A percentile compares a stretch with the other conserved stretches of the same genome.
phyloP scores from a whole-genome alignment of 2,888 invertebrate genomes.

The Mythimna vitellina region DNA sequence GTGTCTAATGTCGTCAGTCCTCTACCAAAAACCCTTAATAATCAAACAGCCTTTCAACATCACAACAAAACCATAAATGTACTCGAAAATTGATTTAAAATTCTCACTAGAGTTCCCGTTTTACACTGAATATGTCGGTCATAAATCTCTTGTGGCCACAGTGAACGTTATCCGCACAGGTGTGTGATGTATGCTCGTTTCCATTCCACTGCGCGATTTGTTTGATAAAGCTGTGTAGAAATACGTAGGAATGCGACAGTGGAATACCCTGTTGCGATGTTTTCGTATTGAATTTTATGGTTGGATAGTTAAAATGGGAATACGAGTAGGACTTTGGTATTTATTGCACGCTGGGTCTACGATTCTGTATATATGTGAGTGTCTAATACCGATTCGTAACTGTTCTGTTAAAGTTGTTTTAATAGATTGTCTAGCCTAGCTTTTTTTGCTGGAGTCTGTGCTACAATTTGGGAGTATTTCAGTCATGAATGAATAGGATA shows the following conservation, averaged over 20 bases:
- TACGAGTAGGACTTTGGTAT: not conserved
- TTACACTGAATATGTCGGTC: conserved; percentile 19
- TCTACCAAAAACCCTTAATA: not conserved
- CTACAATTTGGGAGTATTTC: too few species aligned
- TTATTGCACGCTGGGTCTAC: not conserved
- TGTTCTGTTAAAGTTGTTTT: too few species aligned
- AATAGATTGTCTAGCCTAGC: too few species aligned
- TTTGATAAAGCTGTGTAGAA: conserved; percentile 11
- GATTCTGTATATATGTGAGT: not conserved
- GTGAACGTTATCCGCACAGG: conserved; percentile 20
- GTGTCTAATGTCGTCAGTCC: not conserved
- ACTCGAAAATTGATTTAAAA: conserved; percentile 31
- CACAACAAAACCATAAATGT: conserved; percentile 9
- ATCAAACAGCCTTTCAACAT: not conserved
- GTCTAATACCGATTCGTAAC: not conserved
- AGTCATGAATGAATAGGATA: too few species aligned
- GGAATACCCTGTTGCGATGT: not conserved
- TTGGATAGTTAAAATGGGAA: conserved; percentile 21
- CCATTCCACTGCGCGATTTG: conserved; percentile 26
- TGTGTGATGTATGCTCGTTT: conserved; percentile 17
- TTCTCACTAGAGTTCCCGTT: conserved; percentile 17
- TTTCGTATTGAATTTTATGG: not conserved
- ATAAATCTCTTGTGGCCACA: conserved; percentile 38
- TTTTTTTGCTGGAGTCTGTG: too few species aligned
- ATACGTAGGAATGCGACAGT: not conserved